Evolutionary conservation across 2,888 invertebrate species (phyloP), one percentile per base, ranked within the genome.

Genomic region (Eurois occulta): DNA sequence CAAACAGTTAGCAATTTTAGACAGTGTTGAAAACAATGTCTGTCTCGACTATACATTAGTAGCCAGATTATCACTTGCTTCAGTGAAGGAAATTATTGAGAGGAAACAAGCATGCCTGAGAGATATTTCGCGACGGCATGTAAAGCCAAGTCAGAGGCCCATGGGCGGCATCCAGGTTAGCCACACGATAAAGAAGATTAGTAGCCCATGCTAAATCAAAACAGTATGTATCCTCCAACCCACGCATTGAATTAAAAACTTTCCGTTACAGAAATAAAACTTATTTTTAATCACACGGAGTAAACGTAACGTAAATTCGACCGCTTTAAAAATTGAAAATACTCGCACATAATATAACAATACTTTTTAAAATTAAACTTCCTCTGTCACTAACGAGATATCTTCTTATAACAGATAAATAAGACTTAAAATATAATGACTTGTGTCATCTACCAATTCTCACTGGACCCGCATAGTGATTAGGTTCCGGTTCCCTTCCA

Each of bases 1-100:
- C 5, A 68, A 78, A 79, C 60, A 35, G 18, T 38, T 65, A 18
- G 3, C 35, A 18, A 60, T 78, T 68, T 48, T 41, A 16, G 18
- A 32, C 11, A 24, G 16, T 13, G 41, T 60, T 69, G 48, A 43
- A 69, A 41, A 16, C 48, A 21, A n/a, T 48, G 13, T 48, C n/a
- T 41, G 58, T n/a, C 41, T 43, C 18, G 8, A 21, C 16, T 10
- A 7, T n/a, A 28, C 65, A 28, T 58, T 28, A 43, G 4, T 48
- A n/a, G 4, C 48, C 21, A 48, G 48, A 21, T 48, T 21, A 21
- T 48, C 24, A 10, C 24, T 48, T 24, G 48, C 24, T 48, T 24
- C 48, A 24, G 48, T 48, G 48, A 48, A 24, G 24, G 48, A 48
- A 48, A 48, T 21, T 8, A 21, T 48, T 8, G 48, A 21, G 21